A percentile compares a stretch with the other conserved stretches of the same genome.
These are phyloP conservation scores for Pseudorectes ferrugineus DNA, from an alignment of 2,113 vertebrate species.

Conservation along the genomic window DNA sequence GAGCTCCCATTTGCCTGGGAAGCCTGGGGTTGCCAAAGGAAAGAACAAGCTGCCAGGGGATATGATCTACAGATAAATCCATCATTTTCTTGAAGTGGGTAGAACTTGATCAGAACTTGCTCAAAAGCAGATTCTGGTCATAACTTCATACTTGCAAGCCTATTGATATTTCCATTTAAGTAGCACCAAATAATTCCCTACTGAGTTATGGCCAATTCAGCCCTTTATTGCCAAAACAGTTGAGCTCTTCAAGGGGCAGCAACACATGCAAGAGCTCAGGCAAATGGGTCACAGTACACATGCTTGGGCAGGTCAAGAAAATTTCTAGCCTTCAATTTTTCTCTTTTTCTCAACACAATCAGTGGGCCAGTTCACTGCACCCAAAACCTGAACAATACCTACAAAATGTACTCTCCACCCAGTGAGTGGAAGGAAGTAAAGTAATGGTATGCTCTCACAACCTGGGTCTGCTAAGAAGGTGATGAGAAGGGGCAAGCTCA, in stretches of 20 bases:
- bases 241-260: not conserved
- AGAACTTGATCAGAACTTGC: not conserved
- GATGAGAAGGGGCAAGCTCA: not conserved
- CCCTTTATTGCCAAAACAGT: not conserved
- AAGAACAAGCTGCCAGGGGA: not conserved
- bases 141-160: not conserved
- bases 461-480: not conserved
- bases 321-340: not conserved
- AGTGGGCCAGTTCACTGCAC: not conserved
- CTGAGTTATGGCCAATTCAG: not conserved
- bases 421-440: not conserved
- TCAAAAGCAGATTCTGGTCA: not conserved
- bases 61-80: not conserved
- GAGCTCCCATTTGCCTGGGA: not conserved
- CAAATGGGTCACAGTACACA: not conserved
- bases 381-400: not conserved
- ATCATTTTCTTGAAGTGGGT: not conserved
- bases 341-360: not conserved
- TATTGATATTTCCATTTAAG: not conserved
- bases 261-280: rapidly evolving
- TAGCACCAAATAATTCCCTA: not conserved
- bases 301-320: not conserved
- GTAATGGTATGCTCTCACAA: not conserved
- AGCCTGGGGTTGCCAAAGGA: not conserved
- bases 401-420: not conserved